Base-by-base conservation (phyloP, 1,140 invertebrate genomes). In the Aphidius ervi region DNA sequence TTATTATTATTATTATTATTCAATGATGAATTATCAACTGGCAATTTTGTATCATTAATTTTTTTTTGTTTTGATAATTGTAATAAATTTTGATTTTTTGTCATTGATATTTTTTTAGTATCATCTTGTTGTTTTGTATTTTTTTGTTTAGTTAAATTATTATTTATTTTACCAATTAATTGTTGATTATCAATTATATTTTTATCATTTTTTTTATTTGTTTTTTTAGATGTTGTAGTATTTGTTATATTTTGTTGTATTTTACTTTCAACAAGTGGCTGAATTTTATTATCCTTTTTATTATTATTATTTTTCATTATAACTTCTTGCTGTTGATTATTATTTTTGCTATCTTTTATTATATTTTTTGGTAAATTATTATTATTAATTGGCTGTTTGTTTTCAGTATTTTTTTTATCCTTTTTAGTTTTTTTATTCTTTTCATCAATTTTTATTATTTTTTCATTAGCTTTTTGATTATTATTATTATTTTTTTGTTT, bases 361-460 rank as follows among this genome's bases (percentile, higher is more conserved):
- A 54, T 39, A 65, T 53, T 39, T 53, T 31, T 31, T 31, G 23
- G 23, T 31, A 31, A 31, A 31, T 31, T 1, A 31, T 31, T 72
- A n/a, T 63, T 72, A n/a, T 63, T 20, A 5, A 74, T 68, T 10
- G 75, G 76, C 47, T 79, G 75, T 39, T 78, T 80, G 16, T 78
- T 77, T 6, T 78, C 75, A 0, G 62, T 67, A 59, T 70, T 76
- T 48, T 74, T 80, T 45, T 79, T 77, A 6, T 80, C 71, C 37
- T 78, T 78, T 31, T 77, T 80, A 0, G 68, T 69, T 53, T 77
- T 77, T 5, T 59, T 66, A 63, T 9, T 67, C 55, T 73, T 75
- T 20, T 77, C 71, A 3, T 16, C 52, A 5, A 58, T 53, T 45
- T 54, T 64, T 65, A 7, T 56, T 5, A 53, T 76, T 74, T 61